These are phyloP conservation scores for Phoenoteleia sp. DNA, from an alignment of 2,888 invertebrate species.

Conservation along the genomic window DNA sequence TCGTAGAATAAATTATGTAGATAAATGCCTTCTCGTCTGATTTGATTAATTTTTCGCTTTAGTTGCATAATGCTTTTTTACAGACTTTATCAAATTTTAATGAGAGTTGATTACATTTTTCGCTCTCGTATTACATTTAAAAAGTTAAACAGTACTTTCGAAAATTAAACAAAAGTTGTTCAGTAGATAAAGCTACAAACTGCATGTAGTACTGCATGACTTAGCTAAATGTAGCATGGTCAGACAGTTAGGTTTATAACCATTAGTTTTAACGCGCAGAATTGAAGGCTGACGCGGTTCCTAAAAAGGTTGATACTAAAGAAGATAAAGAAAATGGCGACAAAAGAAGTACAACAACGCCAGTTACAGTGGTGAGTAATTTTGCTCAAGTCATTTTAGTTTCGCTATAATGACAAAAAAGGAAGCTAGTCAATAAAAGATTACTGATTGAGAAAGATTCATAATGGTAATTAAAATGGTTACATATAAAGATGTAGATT, in stretches of 20 bases:
- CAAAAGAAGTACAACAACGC: conserved; percentile 79
- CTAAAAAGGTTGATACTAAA: conserved; percentile 84
- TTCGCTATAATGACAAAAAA: conserved; percentile 2
- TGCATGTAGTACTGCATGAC: conserved; percentile 78
- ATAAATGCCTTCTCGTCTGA: conserved; percentile 29
- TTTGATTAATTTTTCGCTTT: conserved; percentile 35
- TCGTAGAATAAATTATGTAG: conserved; percentile 29
- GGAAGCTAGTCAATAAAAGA: too few relatives aligned
- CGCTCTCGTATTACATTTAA: too few relatives aligned
- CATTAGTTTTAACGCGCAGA: conserved; percentile 85
- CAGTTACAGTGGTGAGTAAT: conserved; percentile 83
- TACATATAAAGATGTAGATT: too few relatives aligned
- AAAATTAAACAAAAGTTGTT: too few relatives aligned
- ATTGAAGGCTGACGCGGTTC: conserved; percentile 82
- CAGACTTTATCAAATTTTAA: too few relatives aligned
- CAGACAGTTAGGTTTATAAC: conserved; percentile 82
- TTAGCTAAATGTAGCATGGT: conserved; percentile 77
- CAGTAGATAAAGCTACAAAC: conserved; percentile 41
- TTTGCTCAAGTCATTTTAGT: conserved; percentile 41
- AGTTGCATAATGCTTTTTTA: conserved; percentile 41
- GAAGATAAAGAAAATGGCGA: conserved; percentile 85
- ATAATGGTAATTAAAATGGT: too few relatives aligned
- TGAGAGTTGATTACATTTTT: too few relatives aligned
- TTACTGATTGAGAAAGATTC: too few relatives aligned
- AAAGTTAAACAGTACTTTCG: too few relatives aligned